These are phyloP conservation scores for Physeter macrocephalus DNA, from an alignment of 2,113 vertebrate species.

Conservation along the genomic window DNA sequence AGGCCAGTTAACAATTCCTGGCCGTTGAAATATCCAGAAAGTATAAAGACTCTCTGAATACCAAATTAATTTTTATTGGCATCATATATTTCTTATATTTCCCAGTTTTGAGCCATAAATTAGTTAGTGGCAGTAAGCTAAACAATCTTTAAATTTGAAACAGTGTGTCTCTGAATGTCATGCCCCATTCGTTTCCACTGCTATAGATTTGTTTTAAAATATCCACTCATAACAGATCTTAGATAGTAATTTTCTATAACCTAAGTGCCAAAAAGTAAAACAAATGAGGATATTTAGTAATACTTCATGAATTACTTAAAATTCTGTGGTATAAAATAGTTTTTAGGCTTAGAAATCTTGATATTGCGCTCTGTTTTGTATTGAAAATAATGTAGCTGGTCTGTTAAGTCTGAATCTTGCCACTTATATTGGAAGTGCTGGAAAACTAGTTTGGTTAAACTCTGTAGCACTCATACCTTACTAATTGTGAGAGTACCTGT, in stretches of 20 bases:
- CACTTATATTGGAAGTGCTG: background rate
- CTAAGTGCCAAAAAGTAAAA: background rate
- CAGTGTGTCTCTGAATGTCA: background rate
- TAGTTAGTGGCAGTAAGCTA: background rate
- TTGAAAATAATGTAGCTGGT: background rate
- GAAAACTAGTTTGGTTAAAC: background rate
- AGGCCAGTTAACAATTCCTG: background rate
- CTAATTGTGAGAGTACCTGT: background rate
- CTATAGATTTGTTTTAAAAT: background rate
- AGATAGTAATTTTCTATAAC: background rate
- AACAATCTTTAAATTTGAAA: background rate
- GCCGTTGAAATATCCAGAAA: background rate
- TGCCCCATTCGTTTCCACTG: background rate
- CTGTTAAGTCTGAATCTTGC: background rate
- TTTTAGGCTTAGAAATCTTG: background rate
- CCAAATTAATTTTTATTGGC: background rate
- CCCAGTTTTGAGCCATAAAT: background rate
- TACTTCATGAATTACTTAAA: background rate
- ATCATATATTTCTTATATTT: background rate
- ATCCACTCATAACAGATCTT: background rate
- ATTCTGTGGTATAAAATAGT: background rate
- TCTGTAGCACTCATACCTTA: background rate
- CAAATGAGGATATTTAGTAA: background rate
- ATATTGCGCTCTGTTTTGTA: background rate
- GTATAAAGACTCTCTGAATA: background rate